phyloP scores from a whole-genome alignment of 2,888 invertebrate species.

The Timema cristinae region DNA sequence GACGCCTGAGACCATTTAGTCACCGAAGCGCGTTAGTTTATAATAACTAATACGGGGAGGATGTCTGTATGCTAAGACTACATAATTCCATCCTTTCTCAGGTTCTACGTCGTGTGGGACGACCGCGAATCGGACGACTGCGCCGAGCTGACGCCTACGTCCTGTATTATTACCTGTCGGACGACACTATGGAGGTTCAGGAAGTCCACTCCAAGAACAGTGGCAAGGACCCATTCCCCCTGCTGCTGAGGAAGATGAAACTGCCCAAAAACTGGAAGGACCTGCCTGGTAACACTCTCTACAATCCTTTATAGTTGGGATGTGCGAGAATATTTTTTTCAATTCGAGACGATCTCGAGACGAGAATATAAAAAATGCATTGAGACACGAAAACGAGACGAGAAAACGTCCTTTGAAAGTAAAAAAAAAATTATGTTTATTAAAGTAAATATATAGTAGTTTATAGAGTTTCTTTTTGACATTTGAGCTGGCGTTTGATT shows the following conservation, averaged over 20 bases:
- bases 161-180: conserved; percentile 73
- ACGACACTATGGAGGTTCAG: conserved; percentile 75
- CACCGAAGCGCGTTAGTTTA: too few relatives aligned
- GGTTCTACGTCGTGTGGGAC: conserved; percentile 50
- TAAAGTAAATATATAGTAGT: neutral
- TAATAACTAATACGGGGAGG: too few relatives aligned
- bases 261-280: conserved; percentile 70
- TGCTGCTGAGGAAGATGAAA: conserved; percentile 69
- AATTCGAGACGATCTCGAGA: too few relatives aligned
- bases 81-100: conserved; percentile 14
- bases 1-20: too few relatives aligned
- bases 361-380: too few relatives aligned
- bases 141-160: conserved; percentile 54
- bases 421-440: neutral
- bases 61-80: too few relatives aligned
- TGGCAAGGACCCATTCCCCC: conserved; percentile 72
- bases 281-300: conserved; percentile 47
- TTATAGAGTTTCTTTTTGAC: too few relatives aligned
- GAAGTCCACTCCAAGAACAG: conserved; percentile 67
- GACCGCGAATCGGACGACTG: conserved; percentile 44
- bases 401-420: too few relatives aligned
- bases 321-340: too few relatives aligned
- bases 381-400: too few relatives aligned
- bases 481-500: too few relatives aligned
- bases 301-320: neutral